Conservation (phyloP, 2,797 vertebrate genomes). For the Manis crassicaudata region DNA sequence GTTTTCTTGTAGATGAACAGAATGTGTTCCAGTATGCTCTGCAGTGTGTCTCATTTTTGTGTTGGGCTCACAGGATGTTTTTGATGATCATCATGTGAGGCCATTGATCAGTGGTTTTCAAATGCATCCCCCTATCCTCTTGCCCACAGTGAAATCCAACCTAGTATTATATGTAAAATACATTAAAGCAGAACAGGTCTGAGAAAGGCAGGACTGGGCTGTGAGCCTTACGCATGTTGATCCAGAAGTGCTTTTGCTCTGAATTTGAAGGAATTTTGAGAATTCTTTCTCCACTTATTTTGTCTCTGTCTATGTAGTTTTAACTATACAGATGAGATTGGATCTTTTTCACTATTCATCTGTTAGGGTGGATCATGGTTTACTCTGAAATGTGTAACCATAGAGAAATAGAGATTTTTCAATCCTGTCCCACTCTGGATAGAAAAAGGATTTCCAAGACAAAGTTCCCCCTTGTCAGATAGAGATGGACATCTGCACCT, state of each 20-base stretch:
- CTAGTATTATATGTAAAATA: neutral
- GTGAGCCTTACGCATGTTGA: neutral
- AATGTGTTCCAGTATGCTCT: neutral
- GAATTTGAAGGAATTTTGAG: neutral
- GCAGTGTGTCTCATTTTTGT: neutral
- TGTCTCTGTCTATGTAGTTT: neutral
- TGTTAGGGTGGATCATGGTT: neutral
- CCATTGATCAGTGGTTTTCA: neutral
- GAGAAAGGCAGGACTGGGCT: neutral
- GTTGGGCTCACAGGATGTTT: neutral
- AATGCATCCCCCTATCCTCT: neutral
- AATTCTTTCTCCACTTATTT: neutral
- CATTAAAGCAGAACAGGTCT: neutral
- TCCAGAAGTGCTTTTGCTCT: neutral
- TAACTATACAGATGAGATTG: neutral
- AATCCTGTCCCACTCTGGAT: neutral
- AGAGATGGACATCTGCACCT: neutral
- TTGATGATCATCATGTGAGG: neutral
- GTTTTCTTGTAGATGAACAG: neutral
- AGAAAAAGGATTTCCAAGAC: neutral
- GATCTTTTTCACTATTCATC: neutral
- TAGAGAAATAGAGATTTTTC: neutral
- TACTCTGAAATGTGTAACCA: neutral
- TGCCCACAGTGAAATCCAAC: neutral
- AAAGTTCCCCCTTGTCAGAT: neutral